Base-by-base conservation (phyloP, 2,113 vertebrate genomes). In the Sphyrna mokarran region DNA sequence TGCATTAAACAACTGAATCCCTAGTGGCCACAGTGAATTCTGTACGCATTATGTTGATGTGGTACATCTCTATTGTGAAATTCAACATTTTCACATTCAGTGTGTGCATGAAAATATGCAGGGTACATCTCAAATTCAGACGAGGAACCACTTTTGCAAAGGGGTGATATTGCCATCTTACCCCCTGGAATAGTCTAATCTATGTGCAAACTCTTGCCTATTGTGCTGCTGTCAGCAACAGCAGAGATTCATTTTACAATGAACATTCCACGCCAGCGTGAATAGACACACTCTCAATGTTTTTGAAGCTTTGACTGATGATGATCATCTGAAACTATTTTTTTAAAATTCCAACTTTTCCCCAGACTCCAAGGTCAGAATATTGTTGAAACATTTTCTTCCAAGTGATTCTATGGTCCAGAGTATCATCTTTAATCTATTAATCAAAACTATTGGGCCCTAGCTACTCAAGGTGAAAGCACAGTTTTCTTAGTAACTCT, bases 51-150 rank as follows among this genome's bases (percentile, higher is more conserved):
- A 58, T 29, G 61, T 48, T 66, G n/a, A 33, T 89, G 54, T 18
- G 61, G 14, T 61, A 33, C 63, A 43, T 29, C 86, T 33, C 10
- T 26, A 37, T 2, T 68, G 0, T 48, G 22, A 18, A 93, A 66
- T 93, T 93, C 33, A 43, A 93, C 58, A 37, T 93, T 93, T 93
- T 93, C 33, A 93, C 18, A 93, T 91, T 86, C 83, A 43, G 29
- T 66, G 5, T 68, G 22, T 29, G 16, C 48, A 68, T 93, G 58
- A 68, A 37, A 68, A 37, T 20, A 23, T 93, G 18, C 22, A 23
- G 40, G 20, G 23, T 54, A 87, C 22, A 48, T 1, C 5, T 7
- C 37, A 85, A 85, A 20, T 40, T 54, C 85, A 87, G 10, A 54
- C 48, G 43, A 26, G 20, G 22, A 54, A 20, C 43, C 85, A 54